A percentile compares a stretch with the other conserved stretches of the same genome.
Evolutionary conservation across 2,888 invertebrate species (phyloP).

Genomic region (Andrena flavipes): DNA sequence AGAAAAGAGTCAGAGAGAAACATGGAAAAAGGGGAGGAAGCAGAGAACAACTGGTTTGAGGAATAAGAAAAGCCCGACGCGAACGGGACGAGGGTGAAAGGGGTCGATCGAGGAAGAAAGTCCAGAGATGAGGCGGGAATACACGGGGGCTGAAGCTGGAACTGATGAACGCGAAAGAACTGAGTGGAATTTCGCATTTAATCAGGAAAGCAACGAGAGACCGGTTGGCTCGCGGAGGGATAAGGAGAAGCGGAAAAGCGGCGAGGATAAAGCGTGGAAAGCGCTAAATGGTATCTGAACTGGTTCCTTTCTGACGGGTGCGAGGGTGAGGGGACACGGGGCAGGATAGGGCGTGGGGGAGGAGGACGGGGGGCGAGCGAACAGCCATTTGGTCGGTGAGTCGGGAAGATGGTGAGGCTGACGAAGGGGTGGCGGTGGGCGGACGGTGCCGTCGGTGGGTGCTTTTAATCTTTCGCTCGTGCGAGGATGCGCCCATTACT

Average conservation of each 20-base stretch:
- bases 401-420: constrained; percentile 68
- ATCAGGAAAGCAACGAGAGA: constrained; percentile 76
- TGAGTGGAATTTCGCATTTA: constrained; percentile 80
- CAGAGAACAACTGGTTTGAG: constrained; percentile 56
- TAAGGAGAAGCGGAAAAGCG: constrained; percentile 49
- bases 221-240: constrained; percentile 39
- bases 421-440: constrained; percentile 47
- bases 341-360: too few relatives aligned
- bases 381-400: constrained; percentile 73
- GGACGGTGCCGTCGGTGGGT: constrained; percentile 56
- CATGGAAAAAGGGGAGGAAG: neutral
- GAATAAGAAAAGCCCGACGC: constrained; percentile 53
- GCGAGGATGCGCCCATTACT: constrained; percentile 78
- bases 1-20: neutral
- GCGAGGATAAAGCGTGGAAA: constrained; percentile 71
- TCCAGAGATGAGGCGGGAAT: constrained; percentile 33
- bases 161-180: constrained; percentile 73
- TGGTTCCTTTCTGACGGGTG: constrained; percentile 70
- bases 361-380: constrained; percentile 28
- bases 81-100: neutral
- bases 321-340: constrained; percentile 4
- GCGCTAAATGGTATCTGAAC: constrained; percentile 75
- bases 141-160: constrained; percentile 50
- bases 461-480: constrained; percentile 78
- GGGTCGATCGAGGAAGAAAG: constrained; percentile 14